phyloP scores from a whole-genome alignment of 2,888 invertebrate species.

The Boloria selene region DNA sequence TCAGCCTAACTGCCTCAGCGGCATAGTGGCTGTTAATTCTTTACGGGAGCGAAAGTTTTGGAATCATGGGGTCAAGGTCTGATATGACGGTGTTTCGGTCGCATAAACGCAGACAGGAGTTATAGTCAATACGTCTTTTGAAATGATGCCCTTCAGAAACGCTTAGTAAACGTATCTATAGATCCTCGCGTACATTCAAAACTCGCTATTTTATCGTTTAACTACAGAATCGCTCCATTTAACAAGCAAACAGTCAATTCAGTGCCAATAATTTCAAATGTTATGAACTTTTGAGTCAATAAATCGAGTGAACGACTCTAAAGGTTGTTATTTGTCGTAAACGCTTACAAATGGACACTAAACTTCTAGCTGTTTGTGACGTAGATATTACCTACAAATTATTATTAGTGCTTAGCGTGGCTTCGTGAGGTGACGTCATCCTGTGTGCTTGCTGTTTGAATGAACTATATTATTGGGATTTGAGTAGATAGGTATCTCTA shows the following conservation, averaged over 20 bases:
- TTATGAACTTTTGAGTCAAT: slow-evolving; percentile 65
- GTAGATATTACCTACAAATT: slow-evolving; percentile 45
- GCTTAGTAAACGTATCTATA: no score
- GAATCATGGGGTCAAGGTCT: no score
- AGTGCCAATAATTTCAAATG: slow-evolving; percentile 43
- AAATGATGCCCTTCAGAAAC: no score
- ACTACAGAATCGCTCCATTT: slow-evolving; percentile 20
- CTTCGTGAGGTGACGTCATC: slow-evolving; percentile 26
- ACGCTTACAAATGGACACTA: slow-evolving; percentile 63
- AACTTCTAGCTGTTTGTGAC: slow-evolving; percentile 48
- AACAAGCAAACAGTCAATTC: slow-evolving; percentile 44
- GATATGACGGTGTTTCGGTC: no score
- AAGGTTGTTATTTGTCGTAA: slow-evolving; percentile 60
- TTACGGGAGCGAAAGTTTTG: no score
- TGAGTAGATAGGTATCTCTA: no score
- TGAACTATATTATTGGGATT: neutral
- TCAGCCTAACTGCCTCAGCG: no score
- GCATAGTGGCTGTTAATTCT: no score
- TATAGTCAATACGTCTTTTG: no score
- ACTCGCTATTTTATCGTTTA: slow-evolving; percentile 8
- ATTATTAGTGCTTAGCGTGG: slow-evolving; percentile 38
- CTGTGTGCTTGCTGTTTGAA: slow-evolving; percentile 8
- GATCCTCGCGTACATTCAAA: neutral
- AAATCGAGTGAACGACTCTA: slow-evolving; percentile 56
- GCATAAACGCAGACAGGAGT: no score